Percentiles rank a stretch among this genome's conserved stretches.
phyloP scores from a whole-genome alignment of 2,113 vertebrate species.

The Cettia cetti region DNA sequence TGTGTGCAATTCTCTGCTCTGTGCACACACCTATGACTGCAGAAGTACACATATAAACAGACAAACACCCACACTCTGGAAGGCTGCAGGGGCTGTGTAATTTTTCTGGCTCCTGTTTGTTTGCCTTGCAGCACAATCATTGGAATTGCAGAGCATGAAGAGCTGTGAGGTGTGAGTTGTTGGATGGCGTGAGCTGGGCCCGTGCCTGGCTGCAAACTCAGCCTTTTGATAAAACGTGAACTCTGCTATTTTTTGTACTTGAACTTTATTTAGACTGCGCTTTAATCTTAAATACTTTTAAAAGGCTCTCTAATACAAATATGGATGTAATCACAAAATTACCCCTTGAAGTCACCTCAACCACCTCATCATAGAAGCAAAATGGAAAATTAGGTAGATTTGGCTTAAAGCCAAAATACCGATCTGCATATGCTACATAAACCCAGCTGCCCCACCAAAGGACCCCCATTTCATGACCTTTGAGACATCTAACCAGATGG shows the following conservation, averaged over 20 bases:
- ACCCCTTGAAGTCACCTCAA: slow-evolving; percentile 17
- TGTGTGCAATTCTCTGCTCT: neutral
- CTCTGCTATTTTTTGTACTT: neutral
- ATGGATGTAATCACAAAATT: slow-evolving; percentile 53
- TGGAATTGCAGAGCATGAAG: neutral
- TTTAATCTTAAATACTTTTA: slow-evolving; percentile 35
- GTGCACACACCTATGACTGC: rapidly evolving
- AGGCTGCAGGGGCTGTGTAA: neutral
- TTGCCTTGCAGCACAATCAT: neutral
- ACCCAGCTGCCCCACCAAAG: slow-evolving; percentile 60
- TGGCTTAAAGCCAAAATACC: slow-evolving; percentile 68
- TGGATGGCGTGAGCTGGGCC: rapidly evolving
- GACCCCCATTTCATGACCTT: slow-evolving; percentile 61
- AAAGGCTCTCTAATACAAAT: slow-evolving; percentile 58
- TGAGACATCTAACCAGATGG: slow-evolving; percentile 48
- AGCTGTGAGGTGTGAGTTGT: neutral
- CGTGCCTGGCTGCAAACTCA: neutral
- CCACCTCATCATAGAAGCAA: slow-evolving; percentile 32
- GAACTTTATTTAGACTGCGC: slow-evolving; percentile 25
- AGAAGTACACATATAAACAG: rapidly evolving
- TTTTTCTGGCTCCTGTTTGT: neutral
- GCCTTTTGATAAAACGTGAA: neutral
- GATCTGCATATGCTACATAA: slow-evolving; percentile 67
- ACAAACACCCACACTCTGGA: neutral
- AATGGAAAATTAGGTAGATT: slow-evolving; percentile 64